These are phyloP conservation scores for Speoplatyrhinus poulsoni DNA, from an alignment of 2,113 vertebrate species.

Conservation along the genomic window DNA sequence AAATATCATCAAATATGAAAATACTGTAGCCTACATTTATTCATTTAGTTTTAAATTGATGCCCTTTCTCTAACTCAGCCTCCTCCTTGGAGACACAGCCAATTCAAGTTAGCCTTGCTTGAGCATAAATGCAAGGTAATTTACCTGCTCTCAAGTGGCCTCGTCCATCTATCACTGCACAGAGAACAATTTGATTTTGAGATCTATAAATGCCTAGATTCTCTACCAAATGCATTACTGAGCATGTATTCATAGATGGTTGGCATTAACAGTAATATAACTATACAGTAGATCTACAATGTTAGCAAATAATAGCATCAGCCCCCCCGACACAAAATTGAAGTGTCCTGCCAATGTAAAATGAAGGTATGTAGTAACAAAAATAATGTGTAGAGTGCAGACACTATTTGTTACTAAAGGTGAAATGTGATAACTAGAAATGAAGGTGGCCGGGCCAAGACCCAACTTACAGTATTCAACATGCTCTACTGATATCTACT, in stretches of 20 bases:
- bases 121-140: slow-evolving; percentile 42
- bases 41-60: slow-evolving; percentile 12
- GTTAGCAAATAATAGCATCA: too few species aligned
- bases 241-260: too few species aligned
- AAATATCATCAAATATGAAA: background rate
- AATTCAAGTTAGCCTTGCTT: slow-evolving; percentile 34
- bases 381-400: too few species aligned
- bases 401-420: too few species aligned
- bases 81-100: slow-evolving; percentile 36
- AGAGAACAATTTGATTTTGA: slow-evolving; percentile 21
- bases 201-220: background rate
- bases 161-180: slow-evolving; percentile 51
- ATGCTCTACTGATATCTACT: too few species aligned
- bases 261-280: too few species aligned
- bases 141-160: slow-evolving; percentile 11
- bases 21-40: slow-evolving; percentile 11
- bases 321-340: too few species aligned
- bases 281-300: too few species aligned
- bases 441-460: too few species aligned
- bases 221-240: background rate
- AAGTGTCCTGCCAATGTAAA: background rate
- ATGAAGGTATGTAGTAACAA: too few species aligned
- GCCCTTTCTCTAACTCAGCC: slow-evolving; percentile 3
- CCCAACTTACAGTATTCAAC: too few species aligned
- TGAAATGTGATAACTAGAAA: too few species aligned